A percentile compares a stretch with the other conserved stretches of the same genome.
These are phyloP conservation scores for Dasysyrphus tricinctus DNA, from an alignment of 2,888 invertebrate genomes.

Conservation along the genomic window DNA sequence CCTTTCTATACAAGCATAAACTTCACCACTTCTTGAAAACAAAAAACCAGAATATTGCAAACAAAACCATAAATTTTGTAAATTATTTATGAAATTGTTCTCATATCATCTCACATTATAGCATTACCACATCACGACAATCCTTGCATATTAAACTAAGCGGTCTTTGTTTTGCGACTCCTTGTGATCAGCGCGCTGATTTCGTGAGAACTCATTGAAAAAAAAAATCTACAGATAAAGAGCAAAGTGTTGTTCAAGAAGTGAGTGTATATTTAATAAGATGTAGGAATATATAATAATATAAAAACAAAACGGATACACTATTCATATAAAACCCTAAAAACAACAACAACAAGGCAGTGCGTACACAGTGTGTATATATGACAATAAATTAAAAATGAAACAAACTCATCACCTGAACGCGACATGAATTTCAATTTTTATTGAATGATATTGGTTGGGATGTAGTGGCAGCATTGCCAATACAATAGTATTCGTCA, in stretches of 20 bases:
- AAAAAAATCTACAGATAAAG: constrained; percentile 24
- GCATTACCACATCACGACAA: constrained; percentile 64
- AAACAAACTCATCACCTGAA: constrained; percentile 75
- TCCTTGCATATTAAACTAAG: constrained; percentile 65
- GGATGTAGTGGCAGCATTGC: neutral
- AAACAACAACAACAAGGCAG: constrained; percentile 15
- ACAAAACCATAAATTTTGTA: constrained; percentile 44
- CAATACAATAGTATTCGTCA: neutral
- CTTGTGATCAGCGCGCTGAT: constrained; percentile 50
- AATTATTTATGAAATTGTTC: constrained; percentile 72
- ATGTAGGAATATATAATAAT: constrained; percentile 40
- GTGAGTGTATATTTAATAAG: constrained; percentile 13
- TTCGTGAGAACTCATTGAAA: constrained; percentile 55
- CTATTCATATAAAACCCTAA: constrained; percentile 1
- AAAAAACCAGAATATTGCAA: constrained; percentile 29
- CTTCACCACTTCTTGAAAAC: neutral
- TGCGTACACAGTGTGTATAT: constrained; percentile 11
- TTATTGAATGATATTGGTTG: constrained; percentile 19
- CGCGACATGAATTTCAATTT: constrained; percentile 68
- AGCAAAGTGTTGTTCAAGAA: neutral
- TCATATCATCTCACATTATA: constrained; percentile 73
- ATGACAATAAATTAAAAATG: constrained; percentile 74
- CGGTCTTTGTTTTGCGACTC: constrained; percentile 14
- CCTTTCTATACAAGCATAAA: neutral
- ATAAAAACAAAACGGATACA: constrained; percentile 41